phyloP scores from a whole-genome alignment of 2,888 invertebrate genomes.

The Metalampra italica region DNA sequence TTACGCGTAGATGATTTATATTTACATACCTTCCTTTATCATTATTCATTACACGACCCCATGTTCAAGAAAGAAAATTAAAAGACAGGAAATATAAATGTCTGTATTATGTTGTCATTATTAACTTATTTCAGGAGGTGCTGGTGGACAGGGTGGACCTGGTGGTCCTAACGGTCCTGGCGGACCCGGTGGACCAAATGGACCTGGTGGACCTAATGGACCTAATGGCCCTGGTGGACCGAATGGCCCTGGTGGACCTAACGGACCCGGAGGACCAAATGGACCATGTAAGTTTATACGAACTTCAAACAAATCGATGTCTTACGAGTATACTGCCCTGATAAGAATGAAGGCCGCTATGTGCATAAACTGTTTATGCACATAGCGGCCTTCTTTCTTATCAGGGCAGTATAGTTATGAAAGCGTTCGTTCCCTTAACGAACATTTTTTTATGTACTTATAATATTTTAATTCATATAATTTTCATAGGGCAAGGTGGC shows the following conservation, averaged over 20 bases:
- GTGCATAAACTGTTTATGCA: too few relatives aligned
- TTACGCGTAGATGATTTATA: too few relatives aligned
- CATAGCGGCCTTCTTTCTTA: too few relatives aligned
- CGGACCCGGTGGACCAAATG: conserved; percentile 30
- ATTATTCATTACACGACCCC: too few relatives aligned
- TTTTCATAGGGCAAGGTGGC: neutral
- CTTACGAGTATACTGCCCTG: too few relatives aligned
- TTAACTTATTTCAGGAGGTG: neutral
- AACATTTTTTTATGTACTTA: neutral
- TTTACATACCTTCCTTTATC: too few relatives aligned
- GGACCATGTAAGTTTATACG: conserved; percentile 12
- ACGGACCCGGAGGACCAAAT: neutral
- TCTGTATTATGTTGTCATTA: too few relatives aligned
- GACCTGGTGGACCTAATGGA: conserved; percentile 40
- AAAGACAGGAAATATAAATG: too few relatives aligned
- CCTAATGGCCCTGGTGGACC: conserved; percentile 22
- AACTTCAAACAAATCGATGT: conserved; percentile 4
- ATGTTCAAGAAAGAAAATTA: too few relatives aligned
- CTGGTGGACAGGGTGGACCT: conserved; percentile 24
- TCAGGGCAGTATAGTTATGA: too few relatives aligned
- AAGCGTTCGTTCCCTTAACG: too few relatives aligned
- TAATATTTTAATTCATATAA: neutral
- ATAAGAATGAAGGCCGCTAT: too few relatives aligned
- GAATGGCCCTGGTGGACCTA: neutral
- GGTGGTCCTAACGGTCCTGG: conserved; percentile 37